Conservation (phyloP, 2,888 invertebrate species). For the Syritta pipiens region DNA sequence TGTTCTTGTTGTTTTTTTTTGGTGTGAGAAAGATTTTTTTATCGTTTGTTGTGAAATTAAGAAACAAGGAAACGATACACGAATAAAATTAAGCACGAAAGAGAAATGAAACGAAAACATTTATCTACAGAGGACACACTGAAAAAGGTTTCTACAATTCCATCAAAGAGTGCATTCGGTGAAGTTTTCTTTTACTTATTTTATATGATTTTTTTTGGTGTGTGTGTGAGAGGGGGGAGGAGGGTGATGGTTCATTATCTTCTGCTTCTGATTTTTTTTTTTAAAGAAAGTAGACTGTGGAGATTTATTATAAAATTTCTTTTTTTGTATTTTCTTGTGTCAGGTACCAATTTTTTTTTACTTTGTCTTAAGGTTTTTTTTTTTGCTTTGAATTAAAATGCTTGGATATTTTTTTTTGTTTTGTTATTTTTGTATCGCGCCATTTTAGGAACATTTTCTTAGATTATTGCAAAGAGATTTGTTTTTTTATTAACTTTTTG, state of each 20-base stretch:
- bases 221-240: conserved; percentile 22
- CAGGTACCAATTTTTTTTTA: conserved; percentile 70
- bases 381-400: conserved; percentile 72
- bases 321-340: conserved; percentile 57
- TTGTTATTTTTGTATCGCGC: conserved; percentile 61
- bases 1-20: conserved; percentile 45
- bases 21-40: conserved; percentile 45
- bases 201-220: conserved; percentile 46
- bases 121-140: conserved; percentile 49
- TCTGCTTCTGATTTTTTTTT: conserved; percentile 30
- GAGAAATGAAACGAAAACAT: conserved; percentile 3
- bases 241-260: conserved; percentile 38
- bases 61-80: neutral
- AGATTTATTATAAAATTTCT: conserved; percentile 45
- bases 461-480: conserved; percentile 37
- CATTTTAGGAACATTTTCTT: conserved; percentile 67
- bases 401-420: conserved; percentile 71
- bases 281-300: too few species aligned
- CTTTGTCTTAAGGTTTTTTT: conserved; percentile 61
- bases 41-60: conserved; percentile 49
- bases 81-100: neutral
- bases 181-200: conserved; percentile 48
- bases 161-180: conserved; percentile 67
- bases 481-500: conserved; percentile 4
- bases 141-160: conserved; percentile 62